Base-by-base conservation (phyloP, 2,113 vertebrate genomes). In the Orientallactaga bullata region DNA sequence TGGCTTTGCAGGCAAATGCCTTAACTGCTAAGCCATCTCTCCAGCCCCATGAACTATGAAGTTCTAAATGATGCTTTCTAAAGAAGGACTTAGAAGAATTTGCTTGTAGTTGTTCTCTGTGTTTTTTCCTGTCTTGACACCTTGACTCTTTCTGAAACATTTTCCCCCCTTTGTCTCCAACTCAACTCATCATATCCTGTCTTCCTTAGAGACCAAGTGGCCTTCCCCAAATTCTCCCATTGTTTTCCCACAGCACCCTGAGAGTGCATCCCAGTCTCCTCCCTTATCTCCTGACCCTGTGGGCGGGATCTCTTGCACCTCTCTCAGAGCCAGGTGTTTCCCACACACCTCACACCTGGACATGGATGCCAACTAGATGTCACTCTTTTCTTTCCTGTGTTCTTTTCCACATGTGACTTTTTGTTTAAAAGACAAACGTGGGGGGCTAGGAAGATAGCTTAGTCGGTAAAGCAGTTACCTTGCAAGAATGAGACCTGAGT, bases 391-490 rank as follows among this genome's bases (percentile, higher is more conserved):
- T 58, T 30, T 74, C 76, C 84, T 81, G 0, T 17, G 21, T 26
- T 65, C 23, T 20, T 81, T 73, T 23, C 21, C 71, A 58, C 0
- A 0, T 51, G n/a, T 7, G 37, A 30, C 37, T 84, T 60, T 91
- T 79, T 84, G 32, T 58, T 88, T 88, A 61, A 83, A 92, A 76
- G 89, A 32, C 72, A 85, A 86, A 83, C 26, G 9, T 7, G 11
- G 55, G 55, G 55, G 15, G 11, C 55, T 55, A 16, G 55, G 55
- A 16, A 55, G 55, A 55, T 55, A 55, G 55, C 55, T 55, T 7
- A 55, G 55, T 55, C 12, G 55, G 55, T 13, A 55, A 55, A 55
- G 55, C 15, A 16, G 6, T 15, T 55, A 11, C 55, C 55, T 55
- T 55, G 55, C 55, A 55, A 55, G 55, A 55, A 55, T 55, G 55